These are phyloP conservation scores for Drosophila paracracens DNA, from an alignment of 2,888 invertebrate species.

Conservation along the genomic window DNA sequence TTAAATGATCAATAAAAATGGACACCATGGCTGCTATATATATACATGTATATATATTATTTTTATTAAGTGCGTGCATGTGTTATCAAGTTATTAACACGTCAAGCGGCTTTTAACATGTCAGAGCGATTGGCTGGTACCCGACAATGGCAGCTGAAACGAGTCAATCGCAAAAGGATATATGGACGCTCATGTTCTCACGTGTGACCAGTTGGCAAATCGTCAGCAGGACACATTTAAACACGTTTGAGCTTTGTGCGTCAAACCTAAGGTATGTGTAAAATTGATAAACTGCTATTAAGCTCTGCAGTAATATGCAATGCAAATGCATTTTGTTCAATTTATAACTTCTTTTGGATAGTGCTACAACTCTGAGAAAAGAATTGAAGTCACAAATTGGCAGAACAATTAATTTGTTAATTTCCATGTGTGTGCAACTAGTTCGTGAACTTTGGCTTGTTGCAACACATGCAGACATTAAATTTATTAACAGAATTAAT, in stretches of 20 bases:
- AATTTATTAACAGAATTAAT: slow-evolving; percentile 80
- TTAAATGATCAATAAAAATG: slow-evolving; percentile 35
- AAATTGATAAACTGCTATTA: slow-evolving; percentile 28
- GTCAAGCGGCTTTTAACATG: slow-evolving; percentile 43
- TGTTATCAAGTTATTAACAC: slow-evolving; percentile 61
- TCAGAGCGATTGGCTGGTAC: slow-evolving; percentile 47
- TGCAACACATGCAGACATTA: slow-evolving; percentile 60
- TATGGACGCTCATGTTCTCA: not conserved
- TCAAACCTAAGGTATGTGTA: slow-evolving; percentile 4
- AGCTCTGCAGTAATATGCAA: slow-evolving; percentile 49
- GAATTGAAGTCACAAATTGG: slow-evolving; percentile 58
- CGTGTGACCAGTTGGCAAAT: not conserved
- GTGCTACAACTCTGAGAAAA: slow-evolving; percentile 3
- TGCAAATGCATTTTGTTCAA: slow-evolving; percentile 56
- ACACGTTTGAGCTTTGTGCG: not conserved
- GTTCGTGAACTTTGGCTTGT: slow-evolving; percentile 52
- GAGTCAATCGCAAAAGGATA: slow-evolving; percentile 13
- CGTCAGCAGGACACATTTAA: not conserved
- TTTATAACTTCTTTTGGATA: slow-evolving; percentile 25
- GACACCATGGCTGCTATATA: not conserved
- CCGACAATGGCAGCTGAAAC: slow-evolving; percentile 41
- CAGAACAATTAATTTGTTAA: slow-evolving; percentile 76
- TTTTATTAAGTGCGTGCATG: slow-evolving; percentile 5
- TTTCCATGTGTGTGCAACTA: slow-evolving; percentile 65
- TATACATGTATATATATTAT: not conserved